Evolutionary conservation across 2,888 invertebrate species (phyloP).

Genomic region (Caenorhabditis macrosperma): DNA sequence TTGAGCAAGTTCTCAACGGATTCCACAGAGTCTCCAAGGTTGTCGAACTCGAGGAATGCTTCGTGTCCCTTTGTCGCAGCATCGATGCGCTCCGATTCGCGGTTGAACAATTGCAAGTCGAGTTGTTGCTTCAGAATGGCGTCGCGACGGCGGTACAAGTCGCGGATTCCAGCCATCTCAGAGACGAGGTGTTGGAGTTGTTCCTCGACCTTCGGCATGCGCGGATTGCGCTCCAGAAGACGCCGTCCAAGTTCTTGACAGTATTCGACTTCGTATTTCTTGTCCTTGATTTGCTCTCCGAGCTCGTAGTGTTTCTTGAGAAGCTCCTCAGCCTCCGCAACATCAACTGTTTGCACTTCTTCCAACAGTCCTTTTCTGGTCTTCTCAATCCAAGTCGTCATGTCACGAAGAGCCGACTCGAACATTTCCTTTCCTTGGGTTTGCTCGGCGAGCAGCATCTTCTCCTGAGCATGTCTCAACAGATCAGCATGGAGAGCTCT

Average conservation of each 20-base stretch:
- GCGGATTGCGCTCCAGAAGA: slow-evolving; percentile 83
- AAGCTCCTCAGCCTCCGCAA: slow-evolving; percentile 92
- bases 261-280: slow-evolving; percentile 84
- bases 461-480: slow-evolving; percentile 87
- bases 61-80: slow-evolving; percentile 94
- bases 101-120: slow-evolving; percentile 91
- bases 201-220: slow-evolving; percentile 71
- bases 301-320: slow-evolving; percentile 93
- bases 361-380: slow-evolving; percentile 68
- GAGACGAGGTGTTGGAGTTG: slow-evolving; percentile 54
- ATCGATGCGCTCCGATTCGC: slow-evolving; percentile 97
- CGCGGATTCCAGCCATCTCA: slow-evolving; percentile 81
- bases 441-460: slow-evolving; percentile 90
- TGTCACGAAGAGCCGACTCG: slow-evolving; percentile 81
- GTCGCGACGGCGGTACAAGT: slow-evolving; percentile 84
- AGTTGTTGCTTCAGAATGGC: slow-evolving; percentile 90
- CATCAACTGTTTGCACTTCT: slow-evolving; percentile 81
- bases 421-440: slow-evolving; percentile 95
- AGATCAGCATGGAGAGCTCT: slow-evolving; percentile 91
- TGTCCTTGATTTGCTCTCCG: slow-evolving; percentile 84
- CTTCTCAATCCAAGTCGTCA: slow-evolving; percentile 69
- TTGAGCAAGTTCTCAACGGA: slow-evolving; percentile 91
- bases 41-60: slow-evolving; percentile 90
- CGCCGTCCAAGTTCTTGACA: slow-evolving; percentile 87
- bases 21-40: slow-evolving; percentile 85